Evolutionary conservation across 1,140 invertebrate species (phyloP), one percentile per base, ranked within the genome.

Genomic region (Zaprionus davidi): DNA sequence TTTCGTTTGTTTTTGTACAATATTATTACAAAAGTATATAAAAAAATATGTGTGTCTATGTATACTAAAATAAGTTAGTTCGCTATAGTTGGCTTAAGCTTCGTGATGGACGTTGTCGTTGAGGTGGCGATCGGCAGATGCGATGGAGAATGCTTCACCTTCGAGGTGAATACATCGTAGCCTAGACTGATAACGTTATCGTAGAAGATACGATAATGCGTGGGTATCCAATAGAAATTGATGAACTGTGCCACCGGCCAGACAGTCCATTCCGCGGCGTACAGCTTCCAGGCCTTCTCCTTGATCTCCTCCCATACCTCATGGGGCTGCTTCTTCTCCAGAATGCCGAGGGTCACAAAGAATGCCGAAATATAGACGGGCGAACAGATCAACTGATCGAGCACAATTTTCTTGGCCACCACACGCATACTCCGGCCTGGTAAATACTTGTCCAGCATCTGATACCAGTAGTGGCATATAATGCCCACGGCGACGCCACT

Each of bases 161-260:
- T 95, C 26, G 97, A 98, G n/a, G 97, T 98, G 90, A 98, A 98
- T 51, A 97, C 93, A 93, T 99, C 98, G 93, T 98, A 98, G 11
- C 97, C 96, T 86, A 99, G 93, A 26, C 97, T 98, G 90, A 99
- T 96, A 7, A 95, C 95, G 93, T 97, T 99, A 91, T 99, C 98
- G 93, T 98, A 99, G 12, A 98, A 93, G 22, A 99, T 97, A 86
- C 98, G 94, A 92, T 96, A 99, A 85, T 94, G 95, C 5, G 95
- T 96, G 20, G 97, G 97, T 74, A 99, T 92, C 82, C 97, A 95
- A 92, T 96, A 98, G 93, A 99, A 99, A 93, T 98, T 99, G 17
- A 98, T 65, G n/a, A 97, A 93, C 92, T 98, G 97, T 81, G 96
- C 96, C 13, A 96, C 95, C 22, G 97, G 97, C 96, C 97, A 98